Percentiles rank a stretch among this genome's conserved stretches.
Conservation (phyloP, 1,140 invertebrate genomes). For the Lordiphosa clarofinis region DNA sequence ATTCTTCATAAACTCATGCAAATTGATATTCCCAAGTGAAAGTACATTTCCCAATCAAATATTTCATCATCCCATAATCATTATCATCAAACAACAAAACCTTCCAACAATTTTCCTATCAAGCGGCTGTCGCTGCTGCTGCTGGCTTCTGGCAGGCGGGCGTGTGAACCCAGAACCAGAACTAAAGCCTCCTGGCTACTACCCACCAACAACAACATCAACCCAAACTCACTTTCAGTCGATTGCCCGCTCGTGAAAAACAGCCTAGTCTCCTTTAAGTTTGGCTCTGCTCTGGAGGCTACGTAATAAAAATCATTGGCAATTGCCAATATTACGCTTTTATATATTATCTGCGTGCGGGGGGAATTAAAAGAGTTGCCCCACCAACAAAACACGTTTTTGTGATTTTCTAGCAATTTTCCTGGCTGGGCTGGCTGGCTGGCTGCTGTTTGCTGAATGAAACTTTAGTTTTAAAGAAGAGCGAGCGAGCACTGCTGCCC, state of each 20-base stretch:
- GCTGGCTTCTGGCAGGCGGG: slow-evolving; percentile 36
- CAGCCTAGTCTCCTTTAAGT: slow-evolving; percentile 11
- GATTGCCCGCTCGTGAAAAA: slow-evolving; percentile 25
- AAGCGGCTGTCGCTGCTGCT: background rate
- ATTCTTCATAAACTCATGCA: background rate
- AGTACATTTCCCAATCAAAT: slow-evolving; percentile 7
- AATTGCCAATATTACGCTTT: slow-evolving; percentile 76
- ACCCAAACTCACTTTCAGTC: slow-evolving; percentile 60
- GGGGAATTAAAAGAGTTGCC: slow-evolving; percentile 46
- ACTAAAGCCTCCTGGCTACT: slow-evolving; percentile 20
- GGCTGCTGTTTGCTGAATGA: slow-evolving; percentile 56
- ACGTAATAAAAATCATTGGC: slow-evolving; percentile 77
- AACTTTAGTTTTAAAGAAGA: slow-evolving; percentile 51
- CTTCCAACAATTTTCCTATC: slow-evolving; percentile 3
- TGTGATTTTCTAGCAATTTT: slow-evolving; percentile 79
- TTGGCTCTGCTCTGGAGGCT: slow-evolving; percentile 4
- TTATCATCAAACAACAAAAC: background rate
- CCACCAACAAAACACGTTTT: slow-evolving; percentile 65
- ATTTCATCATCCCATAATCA: slow-evolving; percentile 14
- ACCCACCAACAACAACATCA: slow-evolving; percentile 23
- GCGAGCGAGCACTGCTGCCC: slow-evolving; percentile 37
- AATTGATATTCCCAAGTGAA: slow-evolving; percentile 1
- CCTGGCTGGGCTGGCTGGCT: slow-evolving; percentile 24
- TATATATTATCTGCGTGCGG: slow-evolving; percentile 66
- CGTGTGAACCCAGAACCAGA: slow-evolving; percentile 52